phyloP scores from a whole-genome alignment of 2,888 invertebrate genomes.

The Apodemia hepburni region DNA sequence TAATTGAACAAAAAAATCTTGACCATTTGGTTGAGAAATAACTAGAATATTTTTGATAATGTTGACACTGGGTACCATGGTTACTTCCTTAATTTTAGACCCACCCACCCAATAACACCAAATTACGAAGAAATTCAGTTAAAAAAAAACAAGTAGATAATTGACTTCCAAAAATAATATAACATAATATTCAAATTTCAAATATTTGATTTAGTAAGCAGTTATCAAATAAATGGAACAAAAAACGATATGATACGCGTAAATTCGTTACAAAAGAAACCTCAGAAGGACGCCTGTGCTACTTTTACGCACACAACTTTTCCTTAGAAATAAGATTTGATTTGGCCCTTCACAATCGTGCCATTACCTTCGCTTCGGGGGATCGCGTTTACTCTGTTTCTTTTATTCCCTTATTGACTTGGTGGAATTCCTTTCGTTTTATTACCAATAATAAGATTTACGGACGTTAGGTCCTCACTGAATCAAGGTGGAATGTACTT shows the following conservation, averaged over 20 bases:
- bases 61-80: no score
- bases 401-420: constrained; percentile 36
- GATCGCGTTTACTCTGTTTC: constrained; percentile 40
- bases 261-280: background rate
- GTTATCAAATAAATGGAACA: background rate
- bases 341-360: constrained; percentile 52
- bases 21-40: no score
- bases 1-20: no score
- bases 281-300: constrained; percentile 7
- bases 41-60: no score
- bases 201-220: background rate
- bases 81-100: no score
- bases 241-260: background rate
- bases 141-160: no score
- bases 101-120: no score
- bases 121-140: no score
- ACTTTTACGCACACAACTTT: constrained; percentile 10
- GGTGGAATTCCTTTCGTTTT: constrained; percentile 15
- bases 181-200: no score
- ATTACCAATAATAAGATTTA: constrained; percentile 16
- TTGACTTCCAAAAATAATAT: no score
- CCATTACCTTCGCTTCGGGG: constrained; percentile 47
- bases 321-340: constrained; percentile 31
- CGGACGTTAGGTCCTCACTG: constrained; percentile 15
- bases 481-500: background rate